A percentile compares a stretch with the other conserved stretches of the same genome.
These are phyloP conservation scores for Plebejus argus DNA, from an alignment of 2,888 invertebrate species.

Conservation along the genomic window DNA sequence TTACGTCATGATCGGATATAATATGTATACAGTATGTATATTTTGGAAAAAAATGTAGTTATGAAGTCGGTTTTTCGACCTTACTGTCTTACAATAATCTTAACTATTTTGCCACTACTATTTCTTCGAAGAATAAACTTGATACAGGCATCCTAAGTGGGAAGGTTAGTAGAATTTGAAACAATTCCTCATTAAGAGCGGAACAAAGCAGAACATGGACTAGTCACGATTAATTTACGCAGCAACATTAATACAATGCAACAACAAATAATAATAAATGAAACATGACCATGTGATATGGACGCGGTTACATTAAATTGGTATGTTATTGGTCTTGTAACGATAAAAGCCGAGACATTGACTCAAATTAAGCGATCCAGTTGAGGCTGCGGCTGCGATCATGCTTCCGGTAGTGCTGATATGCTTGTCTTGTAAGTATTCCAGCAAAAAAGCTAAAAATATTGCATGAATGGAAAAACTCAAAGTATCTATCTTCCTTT, in stretches of 20 bases:
- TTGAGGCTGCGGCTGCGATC: background rate
- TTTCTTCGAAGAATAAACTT: too few species aligned
- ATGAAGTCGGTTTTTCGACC: too few species aligned
- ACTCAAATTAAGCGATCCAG: background rate
- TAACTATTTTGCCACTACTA: too few species aligned
- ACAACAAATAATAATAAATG: too few species aligned
- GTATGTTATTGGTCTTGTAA: background rate
- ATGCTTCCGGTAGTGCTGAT: background rate
- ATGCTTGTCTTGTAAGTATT: slow-evolving; percentile 8
- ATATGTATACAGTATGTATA: too few species aligned
- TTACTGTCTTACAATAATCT: too few species aligned
- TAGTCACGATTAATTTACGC: background rate
- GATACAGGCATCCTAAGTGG: too few species aligned
- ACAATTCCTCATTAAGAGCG: background rate
- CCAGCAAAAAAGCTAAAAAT: background rate
- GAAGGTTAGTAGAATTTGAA: background rate
- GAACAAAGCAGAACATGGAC: background rate
- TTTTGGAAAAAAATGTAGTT: too few species aligned
- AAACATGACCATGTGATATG: background rate
- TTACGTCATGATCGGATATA: too few species aligned
- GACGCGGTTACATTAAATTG: background rate
- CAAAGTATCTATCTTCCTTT: too few species aligned
- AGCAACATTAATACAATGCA: background rate
- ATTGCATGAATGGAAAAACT: background rate
- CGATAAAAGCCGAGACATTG: background rate